Evolutionary conservation across 2,888 invertebrate genomes (phyloP).

Genomic region (Rhimphoctona megacephalus): DNA sequence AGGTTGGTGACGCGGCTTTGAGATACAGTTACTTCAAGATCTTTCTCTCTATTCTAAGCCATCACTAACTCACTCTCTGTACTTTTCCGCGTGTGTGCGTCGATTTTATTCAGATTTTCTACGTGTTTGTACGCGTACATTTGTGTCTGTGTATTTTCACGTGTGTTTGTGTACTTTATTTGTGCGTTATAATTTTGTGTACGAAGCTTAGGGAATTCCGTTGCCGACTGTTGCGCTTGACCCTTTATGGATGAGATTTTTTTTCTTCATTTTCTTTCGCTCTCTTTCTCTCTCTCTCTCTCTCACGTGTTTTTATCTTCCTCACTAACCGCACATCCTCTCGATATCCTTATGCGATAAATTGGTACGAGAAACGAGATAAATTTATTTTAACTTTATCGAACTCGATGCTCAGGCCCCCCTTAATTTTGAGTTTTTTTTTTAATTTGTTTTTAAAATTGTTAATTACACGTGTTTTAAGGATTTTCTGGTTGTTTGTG

Average conservation of each 20-base stretch:
- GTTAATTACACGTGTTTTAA: background rate
- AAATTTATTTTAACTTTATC: background rate
- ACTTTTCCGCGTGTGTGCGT: background rate
- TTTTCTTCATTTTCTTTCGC: background rate
- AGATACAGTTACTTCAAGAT: slow-evolving; percentile 61
- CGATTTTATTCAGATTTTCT: slow-evolving; percentile 12
- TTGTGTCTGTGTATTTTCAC: background rate
- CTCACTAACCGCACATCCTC: background rate
- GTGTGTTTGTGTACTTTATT: background rate
- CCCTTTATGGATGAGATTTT: background rate
- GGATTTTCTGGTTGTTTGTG: background rate
- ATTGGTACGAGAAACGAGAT: background rate
- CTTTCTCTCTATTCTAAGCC: slow-evolving; percentile 17
- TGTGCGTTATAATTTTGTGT: slow-evolving; percentile 9
- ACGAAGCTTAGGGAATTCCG: slow-evolving; percentile 30
- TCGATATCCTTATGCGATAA: background rate
- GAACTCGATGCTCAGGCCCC: background rate
- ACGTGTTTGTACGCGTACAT: background rate
- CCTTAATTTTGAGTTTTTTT: background rate
- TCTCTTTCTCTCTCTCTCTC: no score
- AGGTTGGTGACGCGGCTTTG: slow-evolving; percentile 63
- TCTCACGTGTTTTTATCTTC: background rate
- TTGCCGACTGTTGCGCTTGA: slow-evolving; percentile 47
- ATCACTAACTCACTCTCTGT: slow-evolving; percentile 3
- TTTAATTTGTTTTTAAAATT: background rate